Base-by-base conservation (phyloP, 2,888 invertebrate genomes). In the Xestia c-nigrum region DNA sequence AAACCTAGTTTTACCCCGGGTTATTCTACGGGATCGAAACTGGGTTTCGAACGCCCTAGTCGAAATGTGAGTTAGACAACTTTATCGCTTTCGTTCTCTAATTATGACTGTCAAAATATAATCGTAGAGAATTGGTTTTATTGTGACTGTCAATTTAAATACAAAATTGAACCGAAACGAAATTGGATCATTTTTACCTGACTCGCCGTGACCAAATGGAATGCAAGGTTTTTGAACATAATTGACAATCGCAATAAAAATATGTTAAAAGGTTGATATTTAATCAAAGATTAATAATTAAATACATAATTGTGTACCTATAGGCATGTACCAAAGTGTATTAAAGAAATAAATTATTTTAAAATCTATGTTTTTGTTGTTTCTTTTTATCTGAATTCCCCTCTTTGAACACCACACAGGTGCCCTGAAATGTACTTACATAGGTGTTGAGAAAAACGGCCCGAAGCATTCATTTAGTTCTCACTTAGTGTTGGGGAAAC, bases 281-380 rank as follows among this genome's bases (percentile, higher is more conserved):
- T 78, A 85, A 84, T 78, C 77, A 80, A 83, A 80, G 78, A 77
- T 76, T 83, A 74, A 74, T 82, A 80, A 77, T 81, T 86, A 74
- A 86, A 74, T 70, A 76, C 77, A 80, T 81, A 74, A 72, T 57
- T 89, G 80, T 87, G 89, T 89, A 87, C 88, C 88, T 91, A 90
- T 87, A 87, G 83, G 83, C 81, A 86, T 87, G 87, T 91, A 92
- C 92, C 92, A 92, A 92, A 92, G 92, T 91, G 89, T 92, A 89
- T 89, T 89, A 77, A 90, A 83, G 82, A 86, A 88, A 88, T 88
- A 92, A 89, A 92, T 88, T 92, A 92, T 92, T 92, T 92, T 91
- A 92, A 92, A 91, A 85, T 87, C 88, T 87, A 88, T 43, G 0
- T 68, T 55, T 63, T 73, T 63, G 57, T 80, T 75, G 82, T 88